Percentiles rank a stretch among this genome's conserved stretches.
Conservation (phyloP, 2,797 vertebrate genomes). For the Melanotaenia parkinsoni region DNA sequence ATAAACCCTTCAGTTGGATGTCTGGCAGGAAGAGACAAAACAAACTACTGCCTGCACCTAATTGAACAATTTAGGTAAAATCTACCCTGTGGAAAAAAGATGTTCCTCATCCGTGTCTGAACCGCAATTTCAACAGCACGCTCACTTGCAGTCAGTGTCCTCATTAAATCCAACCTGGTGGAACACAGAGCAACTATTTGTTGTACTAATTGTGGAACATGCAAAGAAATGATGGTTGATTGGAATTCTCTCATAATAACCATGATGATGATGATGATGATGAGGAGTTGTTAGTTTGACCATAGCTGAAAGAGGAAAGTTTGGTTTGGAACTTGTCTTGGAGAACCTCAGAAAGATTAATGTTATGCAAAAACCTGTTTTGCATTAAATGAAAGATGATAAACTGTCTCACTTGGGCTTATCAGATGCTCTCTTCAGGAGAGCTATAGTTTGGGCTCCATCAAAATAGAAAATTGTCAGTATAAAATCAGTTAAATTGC, state of each 20-base stretch:
- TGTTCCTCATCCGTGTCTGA: constrained; percentile 29
- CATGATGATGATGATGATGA: constrained; percentile 32
- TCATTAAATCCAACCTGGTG: constrained; percentile 2
- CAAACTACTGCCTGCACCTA: constrained; percentile 51
- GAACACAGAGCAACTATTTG: constrained; percentile 28
- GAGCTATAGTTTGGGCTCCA: neutral
- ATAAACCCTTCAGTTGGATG: constrained; percentile 27
- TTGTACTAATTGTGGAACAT: constrained; percentile 42
- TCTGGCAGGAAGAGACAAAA: constrained; percentile 38
- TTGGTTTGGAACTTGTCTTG: constrained; percentile 44
- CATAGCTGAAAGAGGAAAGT: constrained; percentile 39
- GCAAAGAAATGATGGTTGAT: constrained; percentile 64
- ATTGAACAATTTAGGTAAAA: constrained; percentile 52
- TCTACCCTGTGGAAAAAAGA: constrained; percentile 48
- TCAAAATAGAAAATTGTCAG: neutral
- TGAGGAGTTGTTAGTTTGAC: constrained; percentile 39
- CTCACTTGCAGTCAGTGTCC: constrained; percentile 37
- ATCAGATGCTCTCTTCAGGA: constrained; percentile 10
- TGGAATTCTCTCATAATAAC: constrained; percentile 56
- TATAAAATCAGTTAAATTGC: neutral
- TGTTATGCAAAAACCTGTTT: constrained; percentile 23
- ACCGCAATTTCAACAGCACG: constrained; percentile 38
- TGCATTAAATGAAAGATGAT: constrained; percentile 37
- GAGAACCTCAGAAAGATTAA: constrained; percentile 49
- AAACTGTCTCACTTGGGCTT: constrained; percentile 13